Conservation (phyloP, 2,113 vertebrate species). For the Calypte anna region DNA sequence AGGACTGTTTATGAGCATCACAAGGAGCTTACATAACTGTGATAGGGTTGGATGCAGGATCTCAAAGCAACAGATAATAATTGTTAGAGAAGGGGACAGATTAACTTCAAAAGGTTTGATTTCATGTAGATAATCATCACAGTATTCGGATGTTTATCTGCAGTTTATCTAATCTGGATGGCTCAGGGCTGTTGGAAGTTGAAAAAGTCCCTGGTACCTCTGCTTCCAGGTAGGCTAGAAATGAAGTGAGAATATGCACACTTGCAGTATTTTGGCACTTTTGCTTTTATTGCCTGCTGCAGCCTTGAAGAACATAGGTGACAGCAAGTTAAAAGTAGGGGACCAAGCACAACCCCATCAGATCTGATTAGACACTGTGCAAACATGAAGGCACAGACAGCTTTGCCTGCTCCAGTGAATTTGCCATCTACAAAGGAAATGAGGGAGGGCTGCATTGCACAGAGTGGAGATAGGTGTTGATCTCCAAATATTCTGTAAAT, state of each 20-base stretch:
- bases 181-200: not conserved
- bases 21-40: not conserved
- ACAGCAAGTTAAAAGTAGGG: not conserved
- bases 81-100: not conserved
- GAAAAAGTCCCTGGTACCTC: not conserved
- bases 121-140: not conserved
- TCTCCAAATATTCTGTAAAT: not conserved
- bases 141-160: not conserved
- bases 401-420: not conserved
- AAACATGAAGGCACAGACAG: not conserved
- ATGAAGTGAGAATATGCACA: not conserved
- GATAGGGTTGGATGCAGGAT: not conserved
- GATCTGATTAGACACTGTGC: not conserved
- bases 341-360: not conserved
- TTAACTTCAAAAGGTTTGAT: slow-evolving; percentile 31
- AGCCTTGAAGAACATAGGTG: not conserved
- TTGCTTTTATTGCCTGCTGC: not conserved
- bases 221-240: slow-evolving; percentile 26
- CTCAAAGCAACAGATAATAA: slow-evolving; percentile 32
- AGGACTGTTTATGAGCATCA: not conserved
- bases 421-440: not conserved
- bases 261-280: slow-evolving; percentile 13
- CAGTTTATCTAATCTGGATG: slow-evolving; percentile 21
- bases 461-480: not conserved
- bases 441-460: not conserved